These are phyloP conservation scores for Spea multiplicata DNA, from an alignment of 2,113 vertebrate genomes.

Conservation along the genomic window DNA sequence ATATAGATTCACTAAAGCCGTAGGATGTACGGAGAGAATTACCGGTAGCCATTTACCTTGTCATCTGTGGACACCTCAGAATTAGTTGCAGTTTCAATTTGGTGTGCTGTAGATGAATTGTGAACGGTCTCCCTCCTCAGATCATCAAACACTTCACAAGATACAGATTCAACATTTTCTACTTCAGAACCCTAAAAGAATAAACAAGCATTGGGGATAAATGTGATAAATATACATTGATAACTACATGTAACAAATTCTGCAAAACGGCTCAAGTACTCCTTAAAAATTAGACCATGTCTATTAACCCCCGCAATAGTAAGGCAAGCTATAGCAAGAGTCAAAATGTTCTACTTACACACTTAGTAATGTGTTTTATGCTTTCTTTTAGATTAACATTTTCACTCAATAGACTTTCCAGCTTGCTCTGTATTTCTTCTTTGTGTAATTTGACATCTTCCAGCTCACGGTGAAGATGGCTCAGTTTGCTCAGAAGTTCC, in stretches of 20 bases:
- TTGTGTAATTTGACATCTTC: background rate
- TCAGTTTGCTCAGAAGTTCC: background rate
- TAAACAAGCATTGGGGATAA: background rate
- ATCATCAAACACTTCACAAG: background rate
- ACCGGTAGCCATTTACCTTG: background rate
- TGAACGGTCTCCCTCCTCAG: background rate
- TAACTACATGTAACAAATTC: no score
- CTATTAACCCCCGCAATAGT: no score
- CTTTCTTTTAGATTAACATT: background rate
- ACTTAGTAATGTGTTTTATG: background rate
- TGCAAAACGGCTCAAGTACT: no score
- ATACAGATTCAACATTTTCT: conserved; percentile 7
- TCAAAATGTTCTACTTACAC: no score
- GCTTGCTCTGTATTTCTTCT: conserved; percentile 1
- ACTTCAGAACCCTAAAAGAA: conserved; percentile 51
- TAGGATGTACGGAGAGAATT: no score
- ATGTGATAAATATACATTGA: no score
- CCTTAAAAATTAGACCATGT: no score
- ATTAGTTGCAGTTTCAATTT: conserved; percentile 11
- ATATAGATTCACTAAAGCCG: no score
- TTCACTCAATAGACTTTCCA: background rate
- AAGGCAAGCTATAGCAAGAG: no score
- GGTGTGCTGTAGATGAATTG: background rate
- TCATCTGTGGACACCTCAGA: background rate
- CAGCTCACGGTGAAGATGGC: background rate